A percentile compares a stretch with the other conserved stretches of the same genome.
These are phyloP conservation scores for Merops nubicus DNA, from an alignment of 2,113 vertebrate species.

Conservation along the genomic window DNA sequence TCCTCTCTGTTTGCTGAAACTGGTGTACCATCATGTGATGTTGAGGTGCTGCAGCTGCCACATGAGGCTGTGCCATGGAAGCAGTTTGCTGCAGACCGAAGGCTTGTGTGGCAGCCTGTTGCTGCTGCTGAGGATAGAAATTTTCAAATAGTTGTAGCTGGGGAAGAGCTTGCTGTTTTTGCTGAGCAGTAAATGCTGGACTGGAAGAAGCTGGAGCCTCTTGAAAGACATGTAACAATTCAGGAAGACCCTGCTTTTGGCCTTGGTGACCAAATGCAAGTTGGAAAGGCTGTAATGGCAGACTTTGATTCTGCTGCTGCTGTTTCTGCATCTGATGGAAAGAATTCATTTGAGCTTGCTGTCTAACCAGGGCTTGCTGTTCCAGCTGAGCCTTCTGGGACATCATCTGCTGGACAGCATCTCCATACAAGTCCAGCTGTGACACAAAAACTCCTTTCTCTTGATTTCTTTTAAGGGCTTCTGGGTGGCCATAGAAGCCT, in stretches of 20 bases:
- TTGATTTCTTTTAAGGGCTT: slow-evolving; percentile 77
- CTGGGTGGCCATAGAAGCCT: slow-evolving; percentile 78
- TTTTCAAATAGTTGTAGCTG: slow-evolving; percentile 84
- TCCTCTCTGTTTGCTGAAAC: slow-evolving; percentile 79
- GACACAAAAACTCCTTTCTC: slow-evolving; percentile 82
- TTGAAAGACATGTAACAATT: slow-evolving; percentile 88
- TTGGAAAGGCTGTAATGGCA: slow-evolving; percentile 93
- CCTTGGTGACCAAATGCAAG: slow-evolving; percentile 92
- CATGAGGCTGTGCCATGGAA: slow-evolving; percentile 75
- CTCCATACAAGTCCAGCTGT: slow-evolving; percentile 82
- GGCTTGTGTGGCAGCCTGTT: slow-evolving; percentile 71
- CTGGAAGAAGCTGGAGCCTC: slow-evolving; percentile 76
- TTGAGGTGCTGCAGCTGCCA: slow-evolving; percentile 78
- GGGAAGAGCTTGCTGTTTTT: slow-evolving; percentile 77
- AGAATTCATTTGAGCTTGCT: slow-evolving; percentile 79
- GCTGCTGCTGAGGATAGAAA: slow-evolving; percentile 82
- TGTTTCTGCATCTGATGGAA: slow-evolving; percentile 84
- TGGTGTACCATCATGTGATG: slow-evolving; percentile 79
- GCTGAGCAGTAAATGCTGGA: slow-evolving; percentile 67
- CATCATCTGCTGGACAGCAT: slow-evolving; percentile 81
- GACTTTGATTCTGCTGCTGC: slow-evolving; percentile 79
- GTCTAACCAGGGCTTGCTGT: slow-evolving; percentile 76
- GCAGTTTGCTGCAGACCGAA: slow-evolving; percentile 68
- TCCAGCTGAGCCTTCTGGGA: slow-evolving; percentile 80
- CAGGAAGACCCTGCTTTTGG: slow-evolving; percentile 85